A percentile compares a stretch with the other conserved stretches of the same genome.
These are phyloP conservation scores for Pachliopta kotzebuea DNA, from an alignment of 2,888 invertebrate species.

Conservation along the genomic window DNA sequence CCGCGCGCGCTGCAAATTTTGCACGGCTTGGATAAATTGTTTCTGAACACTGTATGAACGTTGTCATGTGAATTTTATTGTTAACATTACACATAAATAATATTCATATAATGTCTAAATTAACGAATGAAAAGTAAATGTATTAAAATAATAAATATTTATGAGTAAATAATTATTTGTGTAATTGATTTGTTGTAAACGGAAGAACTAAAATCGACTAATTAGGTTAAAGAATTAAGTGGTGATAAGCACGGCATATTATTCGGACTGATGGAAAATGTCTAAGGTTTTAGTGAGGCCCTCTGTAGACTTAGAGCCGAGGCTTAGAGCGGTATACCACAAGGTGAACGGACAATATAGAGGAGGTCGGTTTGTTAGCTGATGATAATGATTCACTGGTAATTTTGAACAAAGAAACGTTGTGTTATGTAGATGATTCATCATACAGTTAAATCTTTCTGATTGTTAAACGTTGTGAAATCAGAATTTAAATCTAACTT, in stretches of 20 bases:
- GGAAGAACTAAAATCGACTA: no score
- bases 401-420: background rate
- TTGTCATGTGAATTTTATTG: slow-evolving; percentile 22
- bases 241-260: no score
- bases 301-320: no score
- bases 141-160: background rate
- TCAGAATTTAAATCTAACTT: background rate
- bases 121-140: background rate
- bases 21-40: slow-evolving; percentile 1
- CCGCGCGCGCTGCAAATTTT: slow-evolving; percentile 8
- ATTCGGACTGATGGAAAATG: no score
- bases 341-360: no score
- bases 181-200: no score
- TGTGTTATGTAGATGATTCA: background rate
- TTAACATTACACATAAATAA: background rate
- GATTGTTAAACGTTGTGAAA: background rate
- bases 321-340: no score
- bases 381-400: slow-evolving; percentile 2
- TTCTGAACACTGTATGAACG: slow-evolving; percentile 14
- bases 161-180: background rate
- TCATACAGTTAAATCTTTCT: background rate
- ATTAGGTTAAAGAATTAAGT: no score
- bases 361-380: no score
- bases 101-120: background rate
- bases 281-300: no score